A percentile compares a stretch with the other conserved stretches of the same genome.
Conservation (phyloP, 2,888 invertebrate species). For the Hirtodrosophila histrioides region DNA sequence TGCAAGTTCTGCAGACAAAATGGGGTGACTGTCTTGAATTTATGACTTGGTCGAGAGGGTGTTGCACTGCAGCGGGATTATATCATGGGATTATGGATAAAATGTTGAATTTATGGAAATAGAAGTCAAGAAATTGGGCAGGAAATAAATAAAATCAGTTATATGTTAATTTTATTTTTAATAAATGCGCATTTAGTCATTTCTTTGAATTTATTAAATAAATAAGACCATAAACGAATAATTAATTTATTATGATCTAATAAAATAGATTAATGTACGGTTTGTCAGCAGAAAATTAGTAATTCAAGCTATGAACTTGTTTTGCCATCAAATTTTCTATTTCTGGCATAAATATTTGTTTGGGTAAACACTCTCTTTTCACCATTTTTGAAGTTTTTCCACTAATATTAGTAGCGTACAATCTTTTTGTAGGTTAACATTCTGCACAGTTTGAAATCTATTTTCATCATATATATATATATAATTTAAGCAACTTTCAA, state of each 20-base stretch:
- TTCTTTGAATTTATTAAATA: not conserved
- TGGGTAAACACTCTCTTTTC: no score
- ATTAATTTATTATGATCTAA: no score
- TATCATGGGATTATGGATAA: conserved; percentile 48
- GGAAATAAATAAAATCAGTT: conserved; percentile 14
- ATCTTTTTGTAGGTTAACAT: not conserved
- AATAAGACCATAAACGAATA: no score
- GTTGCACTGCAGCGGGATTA: conserved; percentile 45
- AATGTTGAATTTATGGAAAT: conserved; percentile 42
- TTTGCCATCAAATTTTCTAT: no score
- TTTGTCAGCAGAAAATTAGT: no score
- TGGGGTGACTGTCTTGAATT: conserved; percentile 64
- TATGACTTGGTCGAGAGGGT: conserved; percentile 53
- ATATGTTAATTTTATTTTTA: conserved; percentile 5
- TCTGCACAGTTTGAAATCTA: conserved; percentile 8
- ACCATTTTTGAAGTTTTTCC: no score
- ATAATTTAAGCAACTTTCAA: conserved; percentile 10
- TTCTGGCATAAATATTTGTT: no score
- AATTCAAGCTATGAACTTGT: no score
- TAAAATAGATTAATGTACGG: no score
- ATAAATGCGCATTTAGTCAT: conserved; percentile 1
- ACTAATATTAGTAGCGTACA: no score
- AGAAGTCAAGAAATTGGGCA: conserved; percentile 14
- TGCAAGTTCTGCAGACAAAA: conserved; percentile 33
- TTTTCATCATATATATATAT: conserved; percentile 12